These are phyloP conservation scores for Lathamus discolor DNA, from an alignment of 2,113 vertebrate species.

Conservation along the genomic window DNA sequence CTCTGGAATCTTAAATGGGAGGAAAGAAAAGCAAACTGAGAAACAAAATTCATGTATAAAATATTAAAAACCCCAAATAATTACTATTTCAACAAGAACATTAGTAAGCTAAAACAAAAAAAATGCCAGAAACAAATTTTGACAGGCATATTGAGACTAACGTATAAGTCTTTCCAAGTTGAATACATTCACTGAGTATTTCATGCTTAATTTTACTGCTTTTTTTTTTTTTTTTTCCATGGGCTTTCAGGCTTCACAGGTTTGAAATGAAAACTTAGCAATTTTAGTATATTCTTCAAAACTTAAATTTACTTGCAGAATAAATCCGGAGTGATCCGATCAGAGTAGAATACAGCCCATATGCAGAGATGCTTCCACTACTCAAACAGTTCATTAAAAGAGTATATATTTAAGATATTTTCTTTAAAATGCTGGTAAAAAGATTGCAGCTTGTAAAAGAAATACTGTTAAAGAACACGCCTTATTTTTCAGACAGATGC, in stretches of 20 bases:
- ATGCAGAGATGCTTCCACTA: not conserved
- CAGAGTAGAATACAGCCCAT: not conserved
- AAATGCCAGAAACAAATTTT: not conserved
- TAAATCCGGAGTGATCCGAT: not conserved
- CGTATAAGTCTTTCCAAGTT: not conserved
- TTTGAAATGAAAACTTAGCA: not conserved
- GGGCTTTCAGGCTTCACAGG: not conserved
- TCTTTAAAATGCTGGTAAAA: not conserved
- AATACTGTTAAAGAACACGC: not conserved
- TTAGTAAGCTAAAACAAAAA: not conserved
- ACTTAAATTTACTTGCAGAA: not conserved
- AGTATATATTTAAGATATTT: not conserved
- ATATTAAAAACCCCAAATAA: not conserved
- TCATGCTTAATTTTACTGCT: not conserved
- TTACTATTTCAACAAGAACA: not conserved
- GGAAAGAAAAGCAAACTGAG: constrained; percentile 51
- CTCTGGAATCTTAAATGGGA: constrained; percentile 78
- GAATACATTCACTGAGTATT: not conserved
- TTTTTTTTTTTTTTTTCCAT: not conserved
- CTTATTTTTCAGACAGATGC: not conserved
- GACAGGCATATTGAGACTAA: not conserved
- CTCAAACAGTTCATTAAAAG: not conserved
- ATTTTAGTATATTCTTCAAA: not conserved
- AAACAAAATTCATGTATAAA: constrained; percentile 12
- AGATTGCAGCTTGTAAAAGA: not conserved